Conservation (phyloP, 2,888 invertebrate genomes). For the Euplexia lucipara region DNA sequence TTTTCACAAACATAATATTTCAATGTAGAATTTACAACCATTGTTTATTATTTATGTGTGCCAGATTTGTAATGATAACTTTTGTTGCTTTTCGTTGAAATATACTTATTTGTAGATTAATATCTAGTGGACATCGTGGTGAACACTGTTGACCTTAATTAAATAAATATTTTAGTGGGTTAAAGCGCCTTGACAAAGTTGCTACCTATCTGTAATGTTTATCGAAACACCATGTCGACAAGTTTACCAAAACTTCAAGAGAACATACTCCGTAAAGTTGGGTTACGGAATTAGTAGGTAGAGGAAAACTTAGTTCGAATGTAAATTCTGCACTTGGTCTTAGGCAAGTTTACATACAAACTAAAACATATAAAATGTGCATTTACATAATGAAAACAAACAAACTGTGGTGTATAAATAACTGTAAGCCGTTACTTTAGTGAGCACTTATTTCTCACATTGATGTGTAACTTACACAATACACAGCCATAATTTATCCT, state of each 20-base stretch:
- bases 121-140: conserved; percentile 12
- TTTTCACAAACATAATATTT: conserved; percentile 5
- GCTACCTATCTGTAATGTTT: conserved; percentile 54
- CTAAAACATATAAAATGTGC: conserved; percentile 19
- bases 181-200: conserved; percentile 26
- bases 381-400: conserved; percentile 15
- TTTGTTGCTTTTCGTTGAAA: neutral
- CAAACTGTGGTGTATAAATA: neutral
- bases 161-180: conserved; percentile 33
- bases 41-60: neutral
- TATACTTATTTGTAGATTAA: conserved; percentile 13
- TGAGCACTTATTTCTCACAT: too few relatives aligned
- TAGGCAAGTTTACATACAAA: conserved; percentile 16
- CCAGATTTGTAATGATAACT: neutral
- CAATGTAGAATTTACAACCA: conserved; percentile 1
- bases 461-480: too few relatives aligned
- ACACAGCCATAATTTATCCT: too few relatives aligned
- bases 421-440: too few relatives aligned
- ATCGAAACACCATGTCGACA: conserved; percentile 43
- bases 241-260: conserved; percentile 40
- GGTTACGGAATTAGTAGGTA: conserved; percentile 39
- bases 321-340: conserved; percentile 34
- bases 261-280: conserved; percentile 31
- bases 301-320: conserved; percentile 29
- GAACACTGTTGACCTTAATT: conserved; percentile 22